Base-by-base conservation (phyloP, 1,140 invertebrate species). In the Apis dorsata region DNA sequence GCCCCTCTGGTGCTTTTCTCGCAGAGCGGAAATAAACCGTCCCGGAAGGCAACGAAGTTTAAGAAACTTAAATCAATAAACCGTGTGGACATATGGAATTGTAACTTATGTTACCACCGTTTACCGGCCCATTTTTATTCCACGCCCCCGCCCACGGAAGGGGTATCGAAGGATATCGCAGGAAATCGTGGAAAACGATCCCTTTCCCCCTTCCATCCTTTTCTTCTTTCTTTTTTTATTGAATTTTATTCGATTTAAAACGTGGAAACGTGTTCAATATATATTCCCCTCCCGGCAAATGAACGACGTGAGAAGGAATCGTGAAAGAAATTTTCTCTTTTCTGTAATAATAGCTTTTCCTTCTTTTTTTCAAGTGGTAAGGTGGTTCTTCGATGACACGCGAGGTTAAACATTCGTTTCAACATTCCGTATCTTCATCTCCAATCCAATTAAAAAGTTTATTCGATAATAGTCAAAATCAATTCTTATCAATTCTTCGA, bases 191-290 rank as follows among this genome's bases (percentile, higher is more conserved):
- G 17, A 34, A 28, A 55, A 28, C 70, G 53, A 28, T 21, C 53
- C 34, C 34, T 28, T 28, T 28, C 34, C 34, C 2, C 34, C 34
- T 2, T 3, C 28, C 28, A 28, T 28, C 28, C 28, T 28, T 34
- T 34, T 19, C 24, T 55, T 15, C 51, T 10, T 71, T 19, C 44
- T 19, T 57, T 51, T 24, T 57, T 72, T 57, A 51, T 72, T 72
- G n/a, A 51, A 72, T 72, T 57, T 72, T 57, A 72, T 59, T 59
- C 49, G 28, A 73, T 72, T 69, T 17, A 73, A 73, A 73, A 55
- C 34, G 55, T 34, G 15, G 70, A 19, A 49, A 44, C 34, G n/a
- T 5, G 21, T 49, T 21, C 44, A 10, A 10, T 13, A n/a, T 49
- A 49, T 21, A 44, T 68, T 9, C 66, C 24, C 21, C 24, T 10